These are phyloP conservation scores for Sesamia nonagrioides DNA, from an alignment of 1,140 invertebrate species.

Conservation along the genomic window DNA sequence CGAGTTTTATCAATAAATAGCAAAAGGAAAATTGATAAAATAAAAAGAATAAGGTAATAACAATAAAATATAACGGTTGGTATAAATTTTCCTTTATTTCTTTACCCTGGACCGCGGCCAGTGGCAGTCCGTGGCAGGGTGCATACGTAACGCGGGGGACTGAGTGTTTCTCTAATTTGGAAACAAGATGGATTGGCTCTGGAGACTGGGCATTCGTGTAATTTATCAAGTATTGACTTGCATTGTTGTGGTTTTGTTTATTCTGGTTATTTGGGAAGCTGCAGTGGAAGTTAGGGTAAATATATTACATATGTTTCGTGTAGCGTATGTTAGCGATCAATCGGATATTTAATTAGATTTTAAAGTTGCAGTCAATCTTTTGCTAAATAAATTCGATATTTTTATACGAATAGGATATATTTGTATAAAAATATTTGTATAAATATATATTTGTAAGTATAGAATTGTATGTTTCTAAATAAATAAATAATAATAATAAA, in stretches of 20 bases:
- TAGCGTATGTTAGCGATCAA: background rate
- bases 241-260: constrained; percentile 53
- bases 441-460: too few species aligned
- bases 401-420: too few species aligned
- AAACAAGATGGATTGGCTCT: constrained; percentile 72
- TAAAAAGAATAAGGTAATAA: constrained; percentile 75
- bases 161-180: constrained; percentile 67
- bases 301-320: background rate
- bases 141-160: constrained; percentile 71
- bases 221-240: constrained; percentile 76
- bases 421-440: too few species aligned
- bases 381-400: too few species aligned
- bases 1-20: constrained; percentile 77
- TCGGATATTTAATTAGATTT: too few species aligned
- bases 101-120: constrained; percentile 63
- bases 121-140: constrained; percentile 71
- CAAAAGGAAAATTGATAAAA: constrained; percentile 72
- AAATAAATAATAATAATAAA: too few species aligned
- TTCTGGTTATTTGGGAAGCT: constrained; percentile 36
- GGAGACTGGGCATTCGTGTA: constrained; percentile 54
- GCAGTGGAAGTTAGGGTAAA: background rate
- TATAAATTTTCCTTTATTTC: constrained; percentile 79
- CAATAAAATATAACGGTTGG: constrained; percentile 83
- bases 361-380: too few species aligned
- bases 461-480: too few species aligned